These are phyloP conservation scores for Ephialtes manifestator DNA, from an alignment of 2,888 invertebrate species.

Conservation along the genomic window DNA sequence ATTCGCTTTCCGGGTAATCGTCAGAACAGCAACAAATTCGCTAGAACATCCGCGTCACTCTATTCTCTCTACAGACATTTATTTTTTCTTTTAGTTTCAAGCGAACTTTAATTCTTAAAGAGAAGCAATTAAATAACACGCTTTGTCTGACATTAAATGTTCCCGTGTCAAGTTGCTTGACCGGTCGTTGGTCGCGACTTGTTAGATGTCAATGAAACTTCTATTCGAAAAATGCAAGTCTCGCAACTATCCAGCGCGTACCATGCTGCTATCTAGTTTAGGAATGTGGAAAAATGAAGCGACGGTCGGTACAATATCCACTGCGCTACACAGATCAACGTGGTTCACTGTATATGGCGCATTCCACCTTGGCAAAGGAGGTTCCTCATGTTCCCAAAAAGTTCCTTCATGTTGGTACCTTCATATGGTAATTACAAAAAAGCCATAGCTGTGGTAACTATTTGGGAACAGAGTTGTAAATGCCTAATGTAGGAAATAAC, in stretches of 20 bases:
- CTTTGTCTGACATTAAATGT: background rate
- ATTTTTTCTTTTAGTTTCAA: conserved; percentile 20
- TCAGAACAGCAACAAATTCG: conserved; percentile 7
- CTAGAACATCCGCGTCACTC: conserved; percentile 27
- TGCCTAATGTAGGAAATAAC: too few species aligned
- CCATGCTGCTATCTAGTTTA: conserved; percentile 2
- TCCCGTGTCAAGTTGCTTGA: conserved; percentile 21
- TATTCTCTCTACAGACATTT: conserved; percentile 44
- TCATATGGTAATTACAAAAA: too few species aligned
- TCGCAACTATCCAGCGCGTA: background rate
- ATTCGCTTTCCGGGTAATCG: conserved; percentile 67
- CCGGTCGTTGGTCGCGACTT: conserved; percentile 7
- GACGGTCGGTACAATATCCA: conserved; percentile 6
- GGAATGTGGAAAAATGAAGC: background rate
- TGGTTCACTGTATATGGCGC: background rate
- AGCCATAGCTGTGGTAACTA: too few species aligned
- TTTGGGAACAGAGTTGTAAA: too few species aligned
- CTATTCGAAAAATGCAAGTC: background rate
- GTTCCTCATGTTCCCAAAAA: too few species aligned
- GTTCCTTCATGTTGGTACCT: too few species aligned
- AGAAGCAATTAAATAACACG: conserved; percentile 49
- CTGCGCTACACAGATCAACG: background rate
- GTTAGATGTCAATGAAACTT: background rate
- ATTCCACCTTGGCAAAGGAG: background rate
- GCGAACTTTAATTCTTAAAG: conserved; percentile 40